phyloP scores from a whole-genome alignment of 2,113 vertebrate genomes.

The Sula dactylatra region DNA sequence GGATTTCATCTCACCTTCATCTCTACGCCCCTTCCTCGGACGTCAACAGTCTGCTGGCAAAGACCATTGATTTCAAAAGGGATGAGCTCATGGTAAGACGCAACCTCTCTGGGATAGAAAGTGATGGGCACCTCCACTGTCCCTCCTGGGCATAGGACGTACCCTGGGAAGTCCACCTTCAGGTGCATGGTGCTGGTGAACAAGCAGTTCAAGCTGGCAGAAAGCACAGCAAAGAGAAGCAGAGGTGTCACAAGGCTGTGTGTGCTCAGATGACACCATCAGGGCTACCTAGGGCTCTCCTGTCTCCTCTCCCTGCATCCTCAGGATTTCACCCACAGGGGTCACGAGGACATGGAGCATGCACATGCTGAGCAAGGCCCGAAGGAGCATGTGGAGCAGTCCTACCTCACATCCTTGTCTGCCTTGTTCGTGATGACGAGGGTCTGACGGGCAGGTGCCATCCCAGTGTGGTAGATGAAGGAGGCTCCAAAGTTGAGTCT shows the following conservation, averaged over 20 bases:
- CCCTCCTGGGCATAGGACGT: conserved; percentile 73
- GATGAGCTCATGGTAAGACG: conserved; percentile 77
- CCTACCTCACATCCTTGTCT: conserved; percentile 75
- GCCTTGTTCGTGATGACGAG: conserved; percentile 81
- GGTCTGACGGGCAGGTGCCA: conserved; percentile 69
- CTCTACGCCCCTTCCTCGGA: conserved; percentile 82
- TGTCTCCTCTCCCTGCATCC: neutral
- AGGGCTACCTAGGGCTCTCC: neutral
- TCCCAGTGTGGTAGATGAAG: conserved; percentile 78
- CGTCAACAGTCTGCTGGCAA: conserved; percentile 73
- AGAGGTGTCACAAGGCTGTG: neutral
- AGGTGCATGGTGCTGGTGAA: conserved; percentile 74
- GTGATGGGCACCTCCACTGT: conserved; percentile 74
- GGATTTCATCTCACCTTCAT: conserved; percentile 79
- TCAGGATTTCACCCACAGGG: neutral
- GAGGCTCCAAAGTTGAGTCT: conserved; percentile 84
- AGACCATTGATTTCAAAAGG: conserved; percentile 82
- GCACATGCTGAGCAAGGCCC: rapidly evolving
- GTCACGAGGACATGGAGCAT: neutral
- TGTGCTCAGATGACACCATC: neutral
- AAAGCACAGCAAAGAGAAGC: neutral
- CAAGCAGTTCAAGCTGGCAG: conserved; percentile 80
- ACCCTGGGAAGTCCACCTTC: conserved; percentile 71
- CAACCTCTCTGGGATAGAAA: conserved; percentile 80
- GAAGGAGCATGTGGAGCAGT: neutral